Evolutionary conservation across 2,888 invertebrate species (phyloP), one percentile per base, ranked within the genome.

Genomic region (Amphipoea oculea): DNA sequence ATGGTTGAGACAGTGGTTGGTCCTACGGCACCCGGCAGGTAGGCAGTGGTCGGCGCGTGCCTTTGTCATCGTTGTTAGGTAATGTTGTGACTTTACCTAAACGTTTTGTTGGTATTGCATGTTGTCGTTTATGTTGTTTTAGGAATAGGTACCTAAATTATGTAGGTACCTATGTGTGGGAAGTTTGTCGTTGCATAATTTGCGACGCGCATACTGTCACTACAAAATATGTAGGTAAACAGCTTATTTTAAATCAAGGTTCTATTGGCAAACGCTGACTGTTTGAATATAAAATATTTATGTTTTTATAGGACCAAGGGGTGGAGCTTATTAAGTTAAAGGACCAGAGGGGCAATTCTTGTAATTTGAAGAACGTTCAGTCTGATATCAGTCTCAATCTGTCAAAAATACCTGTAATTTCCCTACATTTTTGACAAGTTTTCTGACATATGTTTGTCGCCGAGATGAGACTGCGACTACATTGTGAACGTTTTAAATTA

Each of bases 41-140:
- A 83, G 76, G 72, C 71, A 73, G 60, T 9, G 63, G 66, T 29
- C 81, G 76, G 76, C 85, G 76, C 85, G 80, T 78, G 88, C 78
- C 74, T 78, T 76, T 84, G 79, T 68, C 0, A 17, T n/a, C 9
- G 36, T 60, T 36, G 66, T 69, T 75, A 73, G 60, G 68, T 74
- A 69, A 72, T 68, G 74, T 79, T 62, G 40, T 66, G 23, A 48
- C 40, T 57, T 69, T 70, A 83, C 72, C 76, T 85, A 79, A 63
- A 73, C 9, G 76, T 74, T 73, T 74, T 72, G 63, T 82, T 79
- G 40, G 14, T 40, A 29, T 80, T 73, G 79, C 63, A 17, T 80
- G 62, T 48, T 74, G 65, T 79, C 79, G 82, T 78, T 54, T 62
- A 81, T 14, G 36, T 77, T 77, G 51, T 42, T 70, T n/a, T 29